Base-by-base conservation (phyloP, 2,888 invertebrate species). In the Drosophila stalkeri region DNA sequence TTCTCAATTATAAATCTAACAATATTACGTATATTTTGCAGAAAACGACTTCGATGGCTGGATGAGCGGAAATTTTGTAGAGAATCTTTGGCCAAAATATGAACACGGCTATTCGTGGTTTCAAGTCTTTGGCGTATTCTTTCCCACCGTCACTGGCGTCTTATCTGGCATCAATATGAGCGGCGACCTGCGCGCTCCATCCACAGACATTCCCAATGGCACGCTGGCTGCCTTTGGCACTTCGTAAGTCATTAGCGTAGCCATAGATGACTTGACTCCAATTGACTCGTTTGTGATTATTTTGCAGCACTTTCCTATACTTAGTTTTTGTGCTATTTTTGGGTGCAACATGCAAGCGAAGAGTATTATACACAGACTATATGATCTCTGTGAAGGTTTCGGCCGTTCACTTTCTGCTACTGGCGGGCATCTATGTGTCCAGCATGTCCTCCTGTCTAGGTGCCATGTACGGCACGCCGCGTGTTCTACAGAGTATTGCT, bases 121-220 rank as follows among this genome's bases (percentile, higher is more conserved):
- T 93, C 97, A 97, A 59, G 98, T 99, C 46, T 98, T 99, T 93
- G 99, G 99, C 37, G 97, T 99, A 3, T 99, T 99, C 93, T 99
- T 99, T 92, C 99, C 99, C 16, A 98, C 99, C 0, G 97, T 99
- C 33, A 99, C 99, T 54, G 99, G 99, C 18, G 97, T 99, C 75
- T 94, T 99, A 80, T 98, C 99, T 8, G 99, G 99, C 39, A 99
- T 99, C 84, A 99, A 99, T 92, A 99, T 99, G 99, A 98, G 98
- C 91, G 99, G 99, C 16, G 99, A 99, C 93, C 94, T 99, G 65
- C 95, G 96, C 82, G 96, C 98, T 82, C 99, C 99, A 2, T 97
- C 97, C 7, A 95, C 95, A 47, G 98, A 98, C 92, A 99, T 99
- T 91, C 99, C 99, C 0, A 97, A 97, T 93, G 99, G 99, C 16